phyloP scores from a whole-genome alignment of 2,888 invertebrate species.

The Pediacus dermestoides region DNA sequence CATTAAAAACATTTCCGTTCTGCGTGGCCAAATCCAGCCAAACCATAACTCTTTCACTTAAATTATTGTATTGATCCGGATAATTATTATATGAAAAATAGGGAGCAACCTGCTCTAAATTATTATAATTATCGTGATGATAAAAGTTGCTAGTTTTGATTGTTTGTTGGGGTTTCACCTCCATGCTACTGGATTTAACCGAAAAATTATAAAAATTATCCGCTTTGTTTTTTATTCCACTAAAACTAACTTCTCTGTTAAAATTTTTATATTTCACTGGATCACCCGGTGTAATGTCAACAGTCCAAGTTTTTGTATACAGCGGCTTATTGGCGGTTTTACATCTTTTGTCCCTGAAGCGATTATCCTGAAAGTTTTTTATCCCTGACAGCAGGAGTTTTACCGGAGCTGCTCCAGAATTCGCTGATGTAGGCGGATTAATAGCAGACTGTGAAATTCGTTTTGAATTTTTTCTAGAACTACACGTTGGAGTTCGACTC shows the following conservation, averaged over 20 bases:
- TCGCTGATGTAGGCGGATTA: conserved; percentile 10
- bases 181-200: too few species aligned
- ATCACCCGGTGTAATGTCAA: conserved; percentile 29
- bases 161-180: too few species aligned
- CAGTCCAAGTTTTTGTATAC: conserved; percentile 16
- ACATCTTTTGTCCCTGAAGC: conserved; percentile 4
- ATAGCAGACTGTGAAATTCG: conserved; percentile 10
- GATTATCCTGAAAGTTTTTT: conserved; percentile 15
- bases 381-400: conserved; percentile 30
- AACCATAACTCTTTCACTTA: conserved; percentile 71
- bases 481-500: background rate
- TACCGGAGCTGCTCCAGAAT: conserved; percentile 36
- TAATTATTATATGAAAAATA: conserved; percentile 4
- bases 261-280: conserved; percentile 27
- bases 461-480: background rate
- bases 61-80: conserved; percentile 39
- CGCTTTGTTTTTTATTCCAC: background rate
- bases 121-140: conserved; percentile 1
- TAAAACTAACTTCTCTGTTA: conserved; percentile 29
- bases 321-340: background rate
- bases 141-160: too few species aligned
- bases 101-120: background rate
- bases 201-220: too few species aligned
- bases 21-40: conserved; percentile 72
- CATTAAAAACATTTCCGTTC: conserved; percentile 21